A percentile compares a stretch with the other conserved stretches of the same genome.
Conservation (phyloP, 37 sponge, comb jelly and placozoan genomes). For the Corticium candelabrum region DNA sequence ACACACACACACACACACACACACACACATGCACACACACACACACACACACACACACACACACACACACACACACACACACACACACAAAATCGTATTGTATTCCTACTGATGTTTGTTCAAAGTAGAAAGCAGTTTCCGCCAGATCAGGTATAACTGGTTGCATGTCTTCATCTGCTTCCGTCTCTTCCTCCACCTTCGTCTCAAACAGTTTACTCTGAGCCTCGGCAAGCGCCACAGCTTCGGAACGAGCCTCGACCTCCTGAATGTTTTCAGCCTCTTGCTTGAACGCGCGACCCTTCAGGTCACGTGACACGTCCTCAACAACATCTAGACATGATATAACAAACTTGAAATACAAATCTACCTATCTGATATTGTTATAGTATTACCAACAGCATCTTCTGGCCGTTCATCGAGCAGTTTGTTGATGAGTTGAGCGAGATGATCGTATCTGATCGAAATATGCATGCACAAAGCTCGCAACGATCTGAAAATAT, state of each 20-base stretch:
- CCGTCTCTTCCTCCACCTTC: conserved; percentile 46
- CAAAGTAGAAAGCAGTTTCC: conserved; percentile 66
- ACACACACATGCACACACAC: no score
- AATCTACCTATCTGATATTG: no score
- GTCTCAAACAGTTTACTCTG: conserved; percentile 73
- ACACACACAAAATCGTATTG: not conserved
- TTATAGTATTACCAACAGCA: conserved; percentile 47
- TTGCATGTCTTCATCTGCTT: conserved; percentile 81
- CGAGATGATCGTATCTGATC: conserved; percentile 78
- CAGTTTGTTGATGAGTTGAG: conserved; percentile 45
- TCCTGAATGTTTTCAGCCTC: conserved; percentile 57
- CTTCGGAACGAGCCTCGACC: conserved; percentile 35
- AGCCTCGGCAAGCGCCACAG: conserved; percentile 56
- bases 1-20: no score
- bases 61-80: conserved; percentile 25
- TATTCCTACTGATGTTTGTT: conserved; percentile 74
- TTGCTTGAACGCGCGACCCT: conserved; percentile 29
- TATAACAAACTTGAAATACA: not conserved
- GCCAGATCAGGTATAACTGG: conserved; percentile 80
- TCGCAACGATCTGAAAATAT: not conserved
- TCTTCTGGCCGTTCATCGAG: conserved; percentile 65
- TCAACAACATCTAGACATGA: conserved; percentile 51
- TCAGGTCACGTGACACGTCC: conserved; percentile 49
- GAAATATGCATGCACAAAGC: not conserved
- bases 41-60: conserved; percentile 18